Conservation (phyloP, 92 coral and sea anemone genomes). For the Porites cylindrica region DNA sequence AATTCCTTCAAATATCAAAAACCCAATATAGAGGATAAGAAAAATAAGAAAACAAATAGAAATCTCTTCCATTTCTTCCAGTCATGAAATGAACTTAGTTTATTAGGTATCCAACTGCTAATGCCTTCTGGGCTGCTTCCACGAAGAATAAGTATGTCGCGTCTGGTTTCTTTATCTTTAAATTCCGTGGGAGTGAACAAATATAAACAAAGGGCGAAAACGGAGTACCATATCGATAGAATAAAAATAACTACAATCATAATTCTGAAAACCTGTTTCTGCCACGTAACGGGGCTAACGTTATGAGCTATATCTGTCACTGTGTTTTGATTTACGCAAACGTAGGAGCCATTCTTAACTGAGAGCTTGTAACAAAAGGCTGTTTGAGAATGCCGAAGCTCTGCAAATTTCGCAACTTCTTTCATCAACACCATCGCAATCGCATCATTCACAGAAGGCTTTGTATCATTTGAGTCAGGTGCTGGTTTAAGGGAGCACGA, state of each 20-base stretch:
- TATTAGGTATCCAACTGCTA: neutral
- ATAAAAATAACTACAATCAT: neutral
- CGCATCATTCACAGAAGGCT: neutral
- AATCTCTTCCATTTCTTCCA: neutral
- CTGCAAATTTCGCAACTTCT: neutral
- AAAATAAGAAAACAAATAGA: no score
- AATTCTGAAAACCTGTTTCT: neutral
- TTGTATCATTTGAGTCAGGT: neutral
- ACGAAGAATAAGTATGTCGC: neutral
- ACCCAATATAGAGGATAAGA: neutral
- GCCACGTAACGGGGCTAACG: neutral
- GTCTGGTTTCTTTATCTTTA: neutral
- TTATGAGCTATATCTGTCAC: neutral
- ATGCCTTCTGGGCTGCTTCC: neutral
- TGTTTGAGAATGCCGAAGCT: neutral
- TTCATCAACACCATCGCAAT: neutral
- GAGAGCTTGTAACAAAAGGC: conserved; percentile 6
- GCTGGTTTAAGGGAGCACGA: neutral
- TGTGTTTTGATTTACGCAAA: neutral
- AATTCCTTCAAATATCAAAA: no score
- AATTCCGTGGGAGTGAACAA: neutral
- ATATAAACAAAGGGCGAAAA: neutral
- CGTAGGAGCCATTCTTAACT: neutral
- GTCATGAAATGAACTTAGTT: neutral
- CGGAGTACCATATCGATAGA: neutral